Base-by-base conservation (phyloP, 2,888 invertebrate genomes). In the Polia nebulosa region DNA sequence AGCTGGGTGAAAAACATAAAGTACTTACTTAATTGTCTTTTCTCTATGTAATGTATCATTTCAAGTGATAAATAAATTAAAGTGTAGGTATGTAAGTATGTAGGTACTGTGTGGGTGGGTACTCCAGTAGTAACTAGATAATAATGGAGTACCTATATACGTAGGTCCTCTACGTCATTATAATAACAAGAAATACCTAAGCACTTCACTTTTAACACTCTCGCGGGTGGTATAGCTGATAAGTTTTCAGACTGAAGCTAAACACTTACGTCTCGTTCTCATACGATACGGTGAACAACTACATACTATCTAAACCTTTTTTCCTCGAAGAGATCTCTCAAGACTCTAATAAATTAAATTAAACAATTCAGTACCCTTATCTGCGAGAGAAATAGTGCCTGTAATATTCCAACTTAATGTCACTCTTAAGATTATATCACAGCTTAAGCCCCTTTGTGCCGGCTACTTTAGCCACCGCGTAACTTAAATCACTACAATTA, bases 391-490 rank as follows among this genome's bases (percentile, higher is more conserved):
- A 88, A 88, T 89, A 89, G 89, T 87, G 86, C 79, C 85, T 85
- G 88, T 88, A 88, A 89, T 90, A 88, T 87, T 88, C 87, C 83
- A 86, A 86, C 83, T 87, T 89, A 89, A 88, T 88, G 90, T 85
- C 85, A 87, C 84, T 85, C 83, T 86, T 88, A 84, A 90, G 90
- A 90, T 90, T 83, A 84, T 89, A 90, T 90, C 90, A 84, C 76
- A 79, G 83, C 82, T 87, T 84, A 82, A 85, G 85, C 84, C 82
- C 86, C 88, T 86, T 90, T 90, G 88, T 89, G 86, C 79, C 73
- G 81, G 81, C 84, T 86, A 83, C 78, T 86, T 83, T 84, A 83
- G 85, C 85, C 83, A 85, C 84, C 85, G 85, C 80, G 79, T 82
- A 74, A 85, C 85, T 86, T 90, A 88, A 89, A 89, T 88, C 85